Evolutionary conservation across 2,797 vertebrate species (phyloP), one percentile per base, ranked within the genome.

Genomic region (Salarias fasciatus): DNA sequence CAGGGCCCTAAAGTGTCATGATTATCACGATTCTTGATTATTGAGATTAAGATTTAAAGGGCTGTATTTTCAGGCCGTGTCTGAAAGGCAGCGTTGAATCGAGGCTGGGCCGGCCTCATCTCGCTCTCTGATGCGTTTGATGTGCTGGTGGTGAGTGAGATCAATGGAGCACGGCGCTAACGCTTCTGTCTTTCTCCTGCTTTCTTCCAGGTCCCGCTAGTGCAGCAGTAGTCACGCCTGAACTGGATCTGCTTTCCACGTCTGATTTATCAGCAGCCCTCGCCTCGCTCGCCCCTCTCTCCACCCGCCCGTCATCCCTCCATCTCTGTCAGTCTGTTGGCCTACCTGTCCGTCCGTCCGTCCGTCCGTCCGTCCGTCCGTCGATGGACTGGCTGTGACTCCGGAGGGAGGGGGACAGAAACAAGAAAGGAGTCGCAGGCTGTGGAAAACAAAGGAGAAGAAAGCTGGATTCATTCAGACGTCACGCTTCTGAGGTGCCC

Each of bases 301-400:
- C 51, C 82, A 69, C 43, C 69, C 30, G 31, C 79, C 78, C 66
- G 35, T 84, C 86, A 48, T 63, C 69, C 30, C 65, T 75, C 43
- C 60, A 66, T 77, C 79, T 4, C 18, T 24, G 6, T 4, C 24
- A 8, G 51, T 72, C 79, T 41, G 52, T 78, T 6, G 13, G 66
- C 57, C 49, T 10, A 51, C 72, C 79, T 41, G 52, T 79, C 7
- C 13, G 66, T 57, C 75, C 10, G 44, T 65, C 68, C 37, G 66
- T 65, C 73, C 18, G 52, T 74, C 64, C 35, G 36, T 52, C 64
- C 35, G 33, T 52, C 56, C 18, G 46, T 67, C 75, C 40, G 70
- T 83, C 84, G 84, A 92, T 92, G 91, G 92, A 92, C 90, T 85
- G 91, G 91, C 86, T 74, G 73, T 81, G 85, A 92, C 86, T 87